These are phyloP conservation scores for Myotis daubentonii DNA, from an alignment of 2,797 vertebrate genomes.

Conservation along the genomic window DNA sequence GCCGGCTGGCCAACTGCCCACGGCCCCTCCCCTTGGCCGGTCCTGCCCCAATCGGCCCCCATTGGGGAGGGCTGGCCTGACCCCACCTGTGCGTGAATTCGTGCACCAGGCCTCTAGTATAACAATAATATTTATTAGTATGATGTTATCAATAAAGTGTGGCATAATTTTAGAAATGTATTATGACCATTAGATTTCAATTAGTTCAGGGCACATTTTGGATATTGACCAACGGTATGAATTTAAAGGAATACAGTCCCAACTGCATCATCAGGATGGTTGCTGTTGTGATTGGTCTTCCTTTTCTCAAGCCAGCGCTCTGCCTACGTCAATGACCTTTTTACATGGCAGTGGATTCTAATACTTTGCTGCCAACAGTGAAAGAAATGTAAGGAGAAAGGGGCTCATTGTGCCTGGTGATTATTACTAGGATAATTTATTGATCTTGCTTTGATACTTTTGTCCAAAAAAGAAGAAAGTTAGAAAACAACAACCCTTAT, in stretches of 20 bases:
- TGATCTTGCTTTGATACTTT: background rate
- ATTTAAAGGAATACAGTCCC: background rate
- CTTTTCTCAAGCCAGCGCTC: background rate
- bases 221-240: background rate
- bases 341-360: background rate
- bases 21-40: too few species aligned
- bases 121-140: background rate
- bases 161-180: background rate
- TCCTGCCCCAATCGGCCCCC: too few species aligned
- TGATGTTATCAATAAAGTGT: background rate
- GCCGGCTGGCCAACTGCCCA: too few species aligned
- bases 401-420: background rate
- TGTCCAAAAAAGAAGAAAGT: background rate
- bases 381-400: conserved; percentile 2
- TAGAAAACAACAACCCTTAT: background rate
- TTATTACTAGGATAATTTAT: conserved; percentile 30
- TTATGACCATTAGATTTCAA: background rate
- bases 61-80: too few species aligned
- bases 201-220: background rate
- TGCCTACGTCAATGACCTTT: background rate
- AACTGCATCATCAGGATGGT: background rate
- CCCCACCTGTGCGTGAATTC: too few species aligned
- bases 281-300: background rate
- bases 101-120: background rate
- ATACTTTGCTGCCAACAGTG: background rate